Percentiles rank a stretch among this genome's conserved stretches.
Evolutionary conservation across 1,140 invertebrate genomes (phyloP).

Genomic region (Hypothenemus hampei): DNA sequence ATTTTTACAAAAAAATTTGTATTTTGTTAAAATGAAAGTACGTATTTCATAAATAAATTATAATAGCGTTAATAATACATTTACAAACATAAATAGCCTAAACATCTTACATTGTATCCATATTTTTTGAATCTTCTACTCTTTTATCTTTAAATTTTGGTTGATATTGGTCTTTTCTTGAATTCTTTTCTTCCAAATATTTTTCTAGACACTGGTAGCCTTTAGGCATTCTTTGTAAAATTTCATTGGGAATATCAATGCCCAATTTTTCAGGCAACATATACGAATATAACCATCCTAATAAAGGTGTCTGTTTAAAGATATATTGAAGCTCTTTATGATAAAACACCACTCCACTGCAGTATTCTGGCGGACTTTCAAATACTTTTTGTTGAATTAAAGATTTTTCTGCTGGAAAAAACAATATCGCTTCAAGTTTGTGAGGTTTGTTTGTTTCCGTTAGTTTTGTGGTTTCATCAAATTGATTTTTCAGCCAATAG

Average conservation of each 20-base stretch:
- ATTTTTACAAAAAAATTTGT: neutral
- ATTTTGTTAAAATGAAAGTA: neutral
- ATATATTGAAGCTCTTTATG: conserved; percentile 74
- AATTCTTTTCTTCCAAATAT: conserved; percentile 24
- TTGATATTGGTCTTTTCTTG: conserved; percentile 6
- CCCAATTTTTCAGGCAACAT: conserved; percentile 79
- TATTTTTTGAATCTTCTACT: conserved; percentile 3
- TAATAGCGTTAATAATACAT: neutral
- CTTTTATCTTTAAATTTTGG: neutral
- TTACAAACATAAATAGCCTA: conserved; percentile 6
- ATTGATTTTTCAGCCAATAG: conserved; percentile 67
- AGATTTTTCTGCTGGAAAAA: conserved; percentile 30
- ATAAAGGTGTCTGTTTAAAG: conserved; percentile 73
- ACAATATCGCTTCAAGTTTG: conserved; percentile 25
- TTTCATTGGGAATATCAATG: conserved; percentile 47
- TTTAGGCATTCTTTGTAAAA: conserved; percentile 45
- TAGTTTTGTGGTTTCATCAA: conserved; percentile 54
- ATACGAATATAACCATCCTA: conserved; percentile 82
- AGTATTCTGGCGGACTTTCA: conserved; percentile 39
- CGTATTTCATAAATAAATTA: neutral
- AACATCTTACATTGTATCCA: conserved; percentile 9
- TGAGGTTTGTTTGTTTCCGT: conserved; percentile 19
- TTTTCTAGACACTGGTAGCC: conserved; percentile 28
- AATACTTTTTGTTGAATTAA: conserved; percentile 49
- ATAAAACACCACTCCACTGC: conserved; percentile 81